Conservation (phyloP, 2,113 vertebrate genomes). For the Neodontobutis hainanensis region DNA sequence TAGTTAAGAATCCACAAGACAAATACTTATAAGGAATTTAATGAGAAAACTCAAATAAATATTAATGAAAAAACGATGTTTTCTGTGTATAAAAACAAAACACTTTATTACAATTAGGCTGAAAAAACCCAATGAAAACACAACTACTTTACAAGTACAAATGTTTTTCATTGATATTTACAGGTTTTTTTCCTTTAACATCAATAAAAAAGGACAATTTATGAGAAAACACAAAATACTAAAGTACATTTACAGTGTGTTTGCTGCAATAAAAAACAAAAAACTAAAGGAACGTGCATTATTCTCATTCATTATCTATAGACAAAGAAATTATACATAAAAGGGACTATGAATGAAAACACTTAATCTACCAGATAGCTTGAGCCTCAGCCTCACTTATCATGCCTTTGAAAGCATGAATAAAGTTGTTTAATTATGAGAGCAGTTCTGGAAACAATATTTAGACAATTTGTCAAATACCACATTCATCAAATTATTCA, state of each 20-base stretch:
- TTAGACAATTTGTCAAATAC: slow-evolving; percentile 2
- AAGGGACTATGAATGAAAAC: slow-evolving; percentile 72
- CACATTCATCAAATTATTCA: slow-evolving; percentile 3
- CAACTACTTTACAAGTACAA: slow-evolving; percentile 92
- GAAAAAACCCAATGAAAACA: slow-evolving; percentile 83
- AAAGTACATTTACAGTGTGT: slow-evolving; percentile 80
- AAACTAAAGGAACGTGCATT: slow-evolving; percentile 72
- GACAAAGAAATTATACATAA: slow-evolving; percentile 69
- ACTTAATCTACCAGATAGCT: slow-evolving; percentile 61
- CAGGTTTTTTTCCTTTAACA: slow-evolving; percentile 74
- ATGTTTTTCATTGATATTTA: slow-evolving; percentile 85
- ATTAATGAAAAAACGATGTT: slow-evolving; percentile 56
- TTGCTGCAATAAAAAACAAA: slow-evolving; percentile 69
- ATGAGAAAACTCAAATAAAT: slow-evolving; percentile 38
- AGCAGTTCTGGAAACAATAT: slow-evolving; percentile 16
- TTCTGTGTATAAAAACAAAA: slow-evolving; percentile 85
- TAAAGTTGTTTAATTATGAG: slow-evolving; percentile 3
- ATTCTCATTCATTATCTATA: slow-evolving; percentile 68
- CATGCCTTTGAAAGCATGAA: slow-evolving; percentile 21
- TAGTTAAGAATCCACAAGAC: slow-evolving; percentile 51
- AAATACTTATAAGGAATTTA: slow-evolving; percentile 67
- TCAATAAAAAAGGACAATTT: slow-evolving; percentile 73
- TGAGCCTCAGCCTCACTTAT: slow-evolving; percentile 40
- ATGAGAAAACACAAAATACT: slow-evolving; percentile 74
- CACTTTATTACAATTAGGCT: slow-evolving; percentile 91